A percentile compares a stretch with the other conserved stretches of the same genome.
Conservation (phyloP, 2,888 invertebrate species). For the Himalopsyche tibetana region DNA sequence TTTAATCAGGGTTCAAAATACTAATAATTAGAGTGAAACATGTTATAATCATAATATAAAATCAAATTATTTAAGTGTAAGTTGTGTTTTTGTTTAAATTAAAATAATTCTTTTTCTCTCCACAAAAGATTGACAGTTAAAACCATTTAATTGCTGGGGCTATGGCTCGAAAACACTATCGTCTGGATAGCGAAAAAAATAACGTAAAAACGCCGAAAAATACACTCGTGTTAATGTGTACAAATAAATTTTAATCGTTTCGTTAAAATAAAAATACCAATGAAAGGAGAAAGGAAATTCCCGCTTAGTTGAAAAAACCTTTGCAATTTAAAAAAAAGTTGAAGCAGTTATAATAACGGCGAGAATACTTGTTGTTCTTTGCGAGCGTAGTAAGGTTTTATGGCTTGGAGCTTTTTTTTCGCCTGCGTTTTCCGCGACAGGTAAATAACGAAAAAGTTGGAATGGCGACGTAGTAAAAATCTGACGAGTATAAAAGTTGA, state of each 20-base stretch:
- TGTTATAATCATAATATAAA: too few relatives aligned
- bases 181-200: too few relatives aligned
- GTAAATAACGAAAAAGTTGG: conserved; percentile 18
- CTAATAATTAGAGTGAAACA: too few relatives aligned
- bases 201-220: neutral
- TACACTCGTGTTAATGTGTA: neutral
- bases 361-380: neutral
- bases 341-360: neutral
- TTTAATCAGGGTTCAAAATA: too few relatives aligned
- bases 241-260: conserved; percentile 13
- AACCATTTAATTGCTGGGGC: too few relatives aligned
- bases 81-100: too few relatives aligned
- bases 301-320: conserved; percentile 7
- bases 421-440: neutral
- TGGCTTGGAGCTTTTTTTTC: neutral
- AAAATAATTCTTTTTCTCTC: too few relatives aligned
- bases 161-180: too few relatives aligned
- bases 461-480: conserved; percentile 10
- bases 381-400: conserved; percentile 8
- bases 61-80: too few relatives aligned
- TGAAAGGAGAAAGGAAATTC: neutral
- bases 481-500: conserved; percentile 15
- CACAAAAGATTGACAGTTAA: too few relatives aligned
- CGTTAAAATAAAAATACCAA: neutral
- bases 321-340: conserved; percentile 17